Evolutionary conservation across 2,888 invertebrate species (phyloP).

Genomic region (Drosophila longiperda): DNA sequence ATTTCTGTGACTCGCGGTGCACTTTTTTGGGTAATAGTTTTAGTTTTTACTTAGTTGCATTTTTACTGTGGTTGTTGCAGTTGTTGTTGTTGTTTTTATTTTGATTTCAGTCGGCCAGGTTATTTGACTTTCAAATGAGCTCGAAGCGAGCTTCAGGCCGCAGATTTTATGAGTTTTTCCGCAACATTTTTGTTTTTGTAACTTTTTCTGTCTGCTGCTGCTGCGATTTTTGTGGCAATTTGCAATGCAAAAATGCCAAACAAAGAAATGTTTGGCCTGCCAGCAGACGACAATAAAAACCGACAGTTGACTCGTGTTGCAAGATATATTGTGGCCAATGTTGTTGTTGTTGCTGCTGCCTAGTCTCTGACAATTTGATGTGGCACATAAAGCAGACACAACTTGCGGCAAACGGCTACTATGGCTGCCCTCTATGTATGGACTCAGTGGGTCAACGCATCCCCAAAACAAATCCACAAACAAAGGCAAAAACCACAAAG

Average conservation of each 20-base stretch:
- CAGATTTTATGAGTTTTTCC: constrained; percentile 77
- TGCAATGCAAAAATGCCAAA: constrained; percentile 80
- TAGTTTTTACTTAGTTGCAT: constrained; percentile 56
- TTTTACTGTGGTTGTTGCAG: constrained; percentile 34
- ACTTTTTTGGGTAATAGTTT: constrained; percentile 64
- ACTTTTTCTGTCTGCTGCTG: constrained; percentile 34
- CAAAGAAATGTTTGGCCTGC: constrained; percentile 75
- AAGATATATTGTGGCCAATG: constrained; percentile 75
- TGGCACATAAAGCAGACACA: constrained; percentile 65
- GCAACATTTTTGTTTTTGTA: constrained; percentile 62
- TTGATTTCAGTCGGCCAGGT: constrained; percentile 58
- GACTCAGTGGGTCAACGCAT: constrained; percentile 68
- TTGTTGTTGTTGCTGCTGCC: constrained; percentile 42
- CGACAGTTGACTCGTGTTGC: constrained; percentile 81
- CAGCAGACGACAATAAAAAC: constrained; percentile 81
- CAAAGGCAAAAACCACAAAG: constrained; percentile 66
- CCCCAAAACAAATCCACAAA: constrained; percentile 26
- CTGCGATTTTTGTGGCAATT: constrained; percentile 76
- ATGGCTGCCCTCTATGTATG: constrained; percentile 14
- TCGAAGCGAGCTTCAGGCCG: constrained; percentile 57
- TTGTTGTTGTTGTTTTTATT: constrained; percentile 22
- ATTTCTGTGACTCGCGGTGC: constrained; percentile 57
- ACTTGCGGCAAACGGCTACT: constrained; percentile 11
- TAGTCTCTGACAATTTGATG: constrained; percentile 74
- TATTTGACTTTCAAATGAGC: constrained; percentile 80